These are phyloP conservation scores for Glareola pratincola DNA, from an alignment of 2,113 vertebrate genomes.

Conservation along the genomic window DNA sequence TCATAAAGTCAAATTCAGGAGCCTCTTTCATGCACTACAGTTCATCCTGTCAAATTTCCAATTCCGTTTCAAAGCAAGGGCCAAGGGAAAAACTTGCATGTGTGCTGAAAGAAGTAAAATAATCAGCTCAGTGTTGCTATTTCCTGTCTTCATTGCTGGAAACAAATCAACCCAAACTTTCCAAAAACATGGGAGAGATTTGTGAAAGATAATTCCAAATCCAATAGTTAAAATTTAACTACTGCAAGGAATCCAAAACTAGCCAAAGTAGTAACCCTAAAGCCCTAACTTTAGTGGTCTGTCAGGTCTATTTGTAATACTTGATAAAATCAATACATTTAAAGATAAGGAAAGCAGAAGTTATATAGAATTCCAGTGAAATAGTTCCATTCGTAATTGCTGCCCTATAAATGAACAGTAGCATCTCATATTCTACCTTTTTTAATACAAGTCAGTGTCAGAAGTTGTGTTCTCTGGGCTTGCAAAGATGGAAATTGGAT, in stretches of 20 bases:
- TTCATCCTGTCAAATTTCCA: not conserved
- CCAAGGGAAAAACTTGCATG: not conserved
- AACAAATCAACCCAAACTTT: not conserved
- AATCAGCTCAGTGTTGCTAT: not conserved
- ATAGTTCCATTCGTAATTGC: not conserved
- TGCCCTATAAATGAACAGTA: slow-evolving; percentile 2
- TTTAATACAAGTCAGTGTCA: not conserved
- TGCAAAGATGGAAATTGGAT: slow-evolving; percentile 12
- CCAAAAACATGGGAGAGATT: not conserved
- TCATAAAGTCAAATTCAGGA: not conserved
- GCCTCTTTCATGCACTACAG: not conserved
- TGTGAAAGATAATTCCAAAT: not conserved
- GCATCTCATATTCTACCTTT: not conserved
- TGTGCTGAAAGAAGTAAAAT: not conserved
- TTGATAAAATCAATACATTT: not conserved
- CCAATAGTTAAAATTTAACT: not conserved
- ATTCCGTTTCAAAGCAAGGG: not conserved
- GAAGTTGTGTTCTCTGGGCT: not conserved
- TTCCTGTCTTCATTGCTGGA: not conserved
- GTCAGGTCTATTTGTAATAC: not conserved
- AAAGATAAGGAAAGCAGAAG: not conserved
- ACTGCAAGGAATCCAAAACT: not conserved
- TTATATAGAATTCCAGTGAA: not conserved
- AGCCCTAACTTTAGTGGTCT: not conserved
- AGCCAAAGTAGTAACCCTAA: not conserved